A percentile compares a stretch with the other conserved stretches of the same genome.
Evolutionary conservation across 2,113 vertebrate genomes (phyloP).

Genomic region (human (Homo sapiens)): DNA sequence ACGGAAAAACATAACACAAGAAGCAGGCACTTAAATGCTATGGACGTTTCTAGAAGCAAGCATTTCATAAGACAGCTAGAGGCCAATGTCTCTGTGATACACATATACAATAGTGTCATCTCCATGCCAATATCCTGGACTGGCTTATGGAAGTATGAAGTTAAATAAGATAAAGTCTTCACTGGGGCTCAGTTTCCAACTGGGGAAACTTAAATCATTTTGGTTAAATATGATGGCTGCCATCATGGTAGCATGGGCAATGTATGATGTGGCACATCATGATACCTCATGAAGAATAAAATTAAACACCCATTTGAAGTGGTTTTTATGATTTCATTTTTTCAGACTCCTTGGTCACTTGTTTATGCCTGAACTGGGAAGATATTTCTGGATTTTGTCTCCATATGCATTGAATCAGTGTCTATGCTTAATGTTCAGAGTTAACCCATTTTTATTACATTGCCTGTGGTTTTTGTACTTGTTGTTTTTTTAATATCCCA

Average conservation of each 20-base stretch:
- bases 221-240: neutral
- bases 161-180: neutral
- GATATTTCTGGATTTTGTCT: neutral
- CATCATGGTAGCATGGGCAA: neutral
- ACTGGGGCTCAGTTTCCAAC: neutral
- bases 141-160: too few species aligned
- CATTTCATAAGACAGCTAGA: neutral
- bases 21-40: neutral
- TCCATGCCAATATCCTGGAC: too few species aligned
- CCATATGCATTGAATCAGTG: neutral
- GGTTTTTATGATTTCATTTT: neutral
- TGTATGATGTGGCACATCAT: fast-evolving
- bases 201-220: neutral
- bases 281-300: neutral
- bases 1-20: fast-evolving
- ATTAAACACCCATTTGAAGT: neutral
- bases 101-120: fast-evolving
- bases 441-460: conserved; percentile 38
- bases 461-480: conserved; percentile 21
- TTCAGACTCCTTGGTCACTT: neutral
- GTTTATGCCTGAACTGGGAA: neutral
- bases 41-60: neutral
- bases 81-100: neutral
- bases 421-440: neutral
- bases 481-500: conserved; percentile 34